These are phyloP conservation scores for Ophion slaviceki DNA, from an alignment of 2,888 invertebrate species.

Conservation along the genomic window DNA sequence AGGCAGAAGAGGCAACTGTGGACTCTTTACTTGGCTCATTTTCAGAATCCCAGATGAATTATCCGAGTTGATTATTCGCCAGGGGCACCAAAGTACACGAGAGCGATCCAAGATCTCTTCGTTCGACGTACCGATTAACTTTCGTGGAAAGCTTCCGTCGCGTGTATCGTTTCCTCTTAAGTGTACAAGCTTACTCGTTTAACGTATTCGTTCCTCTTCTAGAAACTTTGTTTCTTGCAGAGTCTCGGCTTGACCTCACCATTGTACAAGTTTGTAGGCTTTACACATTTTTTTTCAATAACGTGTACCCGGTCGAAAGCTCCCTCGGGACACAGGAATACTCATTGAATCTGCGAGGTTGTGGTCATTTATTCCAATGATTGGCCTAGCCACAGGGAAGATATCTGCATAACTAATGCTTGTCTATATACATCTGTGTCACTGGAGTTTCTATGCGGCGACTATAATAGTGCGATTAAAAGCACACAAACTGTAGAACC, in stretches of 20 bases:
- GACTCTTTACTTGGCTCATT: too few relatives aligned
- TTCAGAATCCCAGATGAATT: too few relatives aligned
- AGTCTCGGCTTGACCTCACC: not conserved
- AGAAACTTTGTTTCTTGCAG: not conserved
- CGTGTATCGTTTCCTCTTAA: too few relatives aligned
- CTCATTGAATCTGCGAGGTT: slow-evolving; percentile 33
- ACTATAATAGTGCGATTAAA: not conserved
- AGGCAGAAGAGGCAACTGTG: not conserved
- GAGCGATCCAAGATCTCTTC: too few relatives aligned
- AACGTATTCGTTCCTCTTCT: not conserved
- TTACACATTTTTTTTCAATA: not conserved
- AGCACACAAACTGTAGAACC: not conserved
- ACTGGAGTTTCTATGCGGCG: not conserved
- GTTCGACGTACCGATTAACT: too few relatives aligned
- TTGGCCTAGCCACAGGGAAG: slow-evolving; percentile 33
- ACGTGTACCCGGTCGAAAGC: not conserved
- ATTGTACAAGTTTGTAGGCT: not conserved
- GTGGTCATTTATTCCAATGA: slow-evolving; percentile 41
- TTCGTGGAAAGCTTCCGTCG: too few relatives aligned
- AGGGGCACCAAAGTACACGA: too few relatives aligned
- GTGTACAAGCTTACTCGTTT: not conserved
- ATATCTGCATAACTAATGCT: slow-evolving; percentile 29
- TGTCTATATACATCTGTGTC: not conserved
- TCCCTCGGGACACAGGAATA: slow-evolving; percentile 15
- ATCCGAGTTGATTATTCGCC: too few relatives aligned